Base-by-base conservation (phyloP, 1,140 invertebrate species). In the Drosophila kikkawai region DNA sequence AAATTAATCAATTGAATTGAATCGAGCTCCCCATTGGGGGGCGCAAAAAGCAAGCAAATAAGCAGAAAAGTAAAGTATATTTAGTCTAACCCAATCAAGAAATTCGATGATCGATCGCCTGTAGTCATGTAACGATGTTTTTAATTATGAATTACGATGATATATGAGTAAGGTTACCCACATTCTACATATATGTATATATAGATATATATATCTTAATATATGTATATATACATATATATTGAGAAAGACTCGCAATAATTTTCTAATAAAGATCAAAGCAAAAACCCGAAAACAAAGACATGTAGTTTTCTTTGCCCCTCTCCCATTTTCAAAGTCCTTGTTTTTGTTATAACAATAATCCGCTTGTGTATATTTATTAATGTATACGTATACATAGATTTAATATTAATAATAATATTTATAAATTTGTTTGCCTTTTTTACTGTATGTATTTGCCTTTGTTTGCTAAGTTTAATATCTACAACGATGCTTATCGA, bases 221-320 rank as follows among this genome's bases (percentile, higher is more conserved):
- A 71, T 70, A 29, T 66, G 42, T 75, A 58, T 75, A 67, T 75
- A 66, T 70, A 67, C 61, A 79, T 44, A 50, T 61, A 70, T 74
- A 85, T 81, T 84, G 78, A 80, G 77, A 87, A 50, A 82, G 61
- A 87, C 83, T 86, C 76, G 82, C 82, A 86, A 87, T 83, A 88
- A 80, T 84, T 87, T 87, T 87, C 41, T 74, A 88, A 79, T 78
- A 64, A 82, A 75, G 53, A 63, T 26, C 36, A 51, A 63, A 63
- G 45, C 47, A 48, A 59, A 22, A 36, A 32, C 32, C 57, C 57
- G 32, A 76, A 45, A 68, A 64, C 32, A 22, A 53, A 42, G 39
- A 17, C 4, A 4, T 36, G 65, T 45, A 58, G 57, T 78, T 78
- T 75, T 73, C 41, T 37, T 69, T 37, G 0, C 13, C 26, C 26